phyloP scores from a whole-genome alignment of 2,888 invertebrate species.

The Argyra leucocephala region DNA sequence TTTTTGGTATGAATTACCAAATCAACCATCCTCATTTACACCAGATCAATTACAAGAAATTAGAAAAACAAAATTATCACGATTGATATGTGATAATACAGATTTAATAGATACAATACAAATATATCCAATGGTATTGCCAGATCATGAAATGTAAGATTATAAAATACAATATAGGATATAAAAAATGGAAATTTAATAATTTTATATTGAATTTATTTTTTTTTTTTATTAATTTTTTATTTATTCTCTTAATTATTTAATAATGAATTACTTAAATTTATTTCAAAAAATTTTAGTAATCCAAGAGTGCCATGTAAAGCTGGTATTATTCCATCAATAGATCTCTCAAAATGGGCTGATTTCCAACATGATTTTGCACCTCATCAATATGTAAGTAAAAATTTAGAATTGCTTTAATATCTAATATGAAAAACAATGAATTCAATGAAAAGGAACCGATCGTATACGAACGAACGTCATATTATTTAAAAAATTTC shows the following conservation, averaged over 20 bases:
- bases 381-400: conserved; percentile 58
- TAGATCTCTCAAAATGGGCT: conserved; percentile 85
- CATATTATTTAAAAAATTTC: too few species aligned
- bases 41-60: conserved; percentile 77
- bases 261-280: conserved; percentile 10
- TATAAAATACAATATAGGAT: conserved; percentile 15
- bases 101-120: conserved; percentile 86
- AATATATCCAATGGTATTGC: conserved; percentile 82
- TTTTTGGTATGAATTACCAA: conserved; percentile 89
- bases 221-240: conserved; percentile 12
- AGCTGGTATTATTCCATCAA: conserved; percentile 75
- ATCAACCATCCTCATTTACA: conserved; percentile 85
- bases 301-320: conserved; percentile 89
- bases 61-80: conserved; percentile 67
- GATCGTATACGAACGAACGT: too few species aligned
- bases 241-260: too few species aligned
- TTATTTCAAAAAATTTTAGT: conserved; percentile 49
- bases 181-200: not conserved
- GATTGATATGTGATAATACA: conserved; percentile 84
- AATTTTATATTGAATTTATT: not conserved
- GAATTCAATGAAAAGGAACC: too few species aligned
- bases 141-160: conserved; percentile 86
- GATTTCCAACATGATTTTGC: conserved; percentile 53
- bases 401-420: too few species aligned
- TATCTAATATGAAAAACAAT: too few species aligned